phyloP scores from a whole-genome alignment of 2,113 vertebrate genomes.

The Stigmatopora nigra region DNA sequence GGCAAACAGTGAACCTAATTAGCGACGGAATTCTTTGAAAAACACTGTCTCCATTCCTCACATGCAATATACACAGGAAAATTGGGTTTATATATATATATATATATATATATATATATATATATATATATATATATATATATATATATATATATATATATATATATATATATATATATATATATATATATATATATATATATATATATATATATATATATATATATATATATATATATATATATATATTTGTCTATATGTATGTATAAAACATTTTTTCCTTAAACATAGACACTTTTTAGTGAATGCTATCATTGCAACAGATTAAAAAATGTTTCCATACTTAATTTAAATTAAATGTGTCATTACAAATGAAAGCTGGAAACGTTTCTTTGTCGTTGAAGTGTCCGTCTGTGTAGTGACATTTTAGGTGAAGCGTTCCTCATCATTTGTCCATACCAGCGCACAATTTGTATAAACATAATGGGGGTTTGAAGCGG shows the following conservation, averaged over 20 bases:
- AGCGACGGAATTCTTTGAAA: constrained; percentile 31
- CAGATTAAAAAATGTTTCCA: not conserved
- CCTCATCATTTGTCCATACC: not conserved
- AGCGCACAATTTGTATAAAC: not conserved
- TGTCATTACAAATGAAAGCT: not conserved
- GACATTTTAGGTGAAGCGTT: too few relatives aligned
- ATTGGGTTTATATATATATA: constrained; percentile 24
- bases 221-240: too few relatives aligned
- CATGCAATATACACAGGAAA: constrained; percentile 26
- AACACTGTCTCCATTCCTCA: constrained; percentile 32
- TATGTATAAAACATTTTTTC: constrained; percentile 19
- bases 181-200: constrained; percentile 11
- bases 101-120: too few relatives aligned
- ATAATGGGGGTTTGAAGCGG: constrained; percentile 2
- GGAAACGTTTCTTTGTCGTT: not conserved
- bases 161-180: not conserved
- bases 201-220: too few relatives aligned
- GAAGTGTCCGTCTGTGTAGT: not conserved
- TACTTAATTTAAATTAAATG: not conserved
- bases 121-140: too few relatives aligned
- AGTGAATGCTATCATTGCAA: not conserved
- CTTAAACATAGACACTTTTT: not conserved
- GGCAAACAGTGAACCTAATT: constrained; percentile 51
- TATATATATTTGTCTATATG: too few relatives aligned
- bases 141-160: too few relatives aligned